Evolutionary conservation across 2,888 invertebrate species (phyloP).

Genomic region (Metacarcinus magister): DNA sequence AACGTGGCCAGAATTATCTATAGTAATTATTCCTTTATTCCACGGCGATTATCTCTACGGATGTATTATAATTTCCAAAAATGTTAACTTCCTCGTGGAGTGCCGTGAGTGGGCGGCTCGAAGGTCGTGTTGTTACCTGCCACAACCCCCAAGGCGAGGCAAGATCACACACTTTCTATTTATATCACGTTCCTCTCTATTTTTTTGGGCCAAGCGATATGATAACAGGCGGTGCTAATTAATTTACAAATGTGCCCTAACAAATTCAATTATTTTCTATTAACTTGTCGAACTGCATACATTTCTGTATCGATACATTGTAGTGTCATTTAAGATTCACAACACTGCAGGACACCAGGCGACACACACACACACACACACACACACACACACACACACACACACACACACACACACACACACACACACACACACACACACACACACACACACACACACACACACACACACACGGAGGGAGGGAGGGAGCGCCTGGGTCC

Average conservation of each 20-base stretch:
- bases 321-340: neutral
- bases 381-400: no score
- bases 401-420: no score
- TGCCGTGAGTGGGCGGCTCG: neutral
- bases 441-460: no score
- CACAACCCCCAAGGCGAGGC: neutral
- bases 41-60: constrained; percentile 41
- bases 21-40: constrained; percentile 55
- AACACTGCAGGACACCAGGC: neutral
- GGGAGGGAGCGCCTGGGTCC: neutral
- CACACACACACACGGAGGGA: neutral
- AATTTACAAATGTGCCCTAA: constrained; percentile 45
- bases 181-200: constrained; percentile 6
- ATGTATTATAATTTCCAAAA: neutral
- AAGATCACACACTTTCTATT: neutral
- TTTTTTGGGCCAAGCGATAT: constrained; percentile 7
- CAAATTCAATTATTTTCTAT: constrained; percentile 45
- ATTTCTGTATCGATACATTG: constrained; percentile 10
- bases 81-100: neutral
- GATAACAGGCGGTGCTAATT: constrained; percentile 43
- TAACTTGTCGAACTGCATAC: constrained; percentile 29
- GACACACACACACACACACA: neutral
- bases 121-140: neutral
- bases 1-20: constrained; percentile 53
- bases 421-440: no score